phyloP scores from a whole-genome alignment of 2,888 invertebrate species.

The Amphimallon solstitiale region DNA sequence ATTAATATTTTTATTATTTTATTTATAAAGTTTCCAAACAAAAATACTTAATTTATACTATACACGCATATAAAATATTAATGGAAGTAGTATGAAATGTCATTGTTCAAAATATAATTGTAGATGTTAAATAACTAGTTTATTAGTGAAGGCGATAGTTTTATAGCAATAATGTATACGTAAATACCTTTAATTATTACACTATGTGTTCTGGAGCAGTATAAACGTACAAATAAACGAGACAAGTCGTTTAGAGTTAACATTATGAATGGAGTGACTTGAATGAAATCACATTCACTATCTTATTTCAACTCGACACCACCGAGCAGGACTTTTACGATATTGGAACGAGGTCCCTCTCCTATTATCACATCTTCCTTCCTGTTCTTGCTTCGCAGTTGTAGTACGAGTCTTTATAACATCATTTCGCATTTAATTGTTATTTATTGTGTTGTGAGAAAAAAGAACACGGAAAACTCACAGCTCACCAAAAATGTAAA shows the following conservation, averaged over 20 bases:
- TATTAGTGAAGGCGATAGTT: too few species aligned
- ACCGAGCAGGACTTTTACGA: slow-evolving; percentile 6
- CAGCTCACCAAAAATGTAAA: slow-evolving; percentile 15
- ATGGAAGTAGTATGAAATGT: too few species aligned
- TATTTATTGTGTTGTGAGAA: slow-evolving; percentile 29
- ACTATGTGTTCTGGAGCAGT: not conserved
- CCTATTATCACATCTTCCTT: slow-evolving; percentile 34
- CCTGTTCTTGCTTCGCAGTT: slow-evolving; percentile 30
- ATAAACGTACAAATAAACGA: not conserved
- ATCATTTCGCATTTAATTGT: slow-evolving; percentile 32
- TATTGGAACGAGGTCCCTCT: slow-evolving; percentile 19
- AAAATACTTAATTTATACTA: too few species aligned
- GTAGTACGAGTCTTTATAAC: slow-evolving; percentile 24
- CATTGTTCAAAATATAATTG: too few species aligned
- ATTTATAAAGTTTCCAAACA: too few species aligned
- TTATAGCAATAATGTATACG: too few species aligned
- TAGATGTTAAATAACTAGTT: too few species aligned
- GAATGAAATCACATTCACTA: slow-evolving; percentile 12
- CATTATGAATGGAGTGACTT: slow-evolving; percentile 1
- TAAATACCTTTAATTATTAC: too few species aligned
- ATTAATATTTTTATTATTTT: too few species aligned
- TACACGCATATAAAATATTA: too few species aligned
- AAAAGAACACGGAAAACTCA: slow-evolving; percentile 15
- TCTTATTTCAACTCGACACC: slow-evolving; percentile 14
- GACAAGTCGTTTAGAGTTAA: slow-evolving; percentile 7